Evolutionary conservation across 2,113 vertebrate genomes (phyloP), one percentile per base, ranked within the genome.

Genomic region (Typhlomys cinereus): DNA sequence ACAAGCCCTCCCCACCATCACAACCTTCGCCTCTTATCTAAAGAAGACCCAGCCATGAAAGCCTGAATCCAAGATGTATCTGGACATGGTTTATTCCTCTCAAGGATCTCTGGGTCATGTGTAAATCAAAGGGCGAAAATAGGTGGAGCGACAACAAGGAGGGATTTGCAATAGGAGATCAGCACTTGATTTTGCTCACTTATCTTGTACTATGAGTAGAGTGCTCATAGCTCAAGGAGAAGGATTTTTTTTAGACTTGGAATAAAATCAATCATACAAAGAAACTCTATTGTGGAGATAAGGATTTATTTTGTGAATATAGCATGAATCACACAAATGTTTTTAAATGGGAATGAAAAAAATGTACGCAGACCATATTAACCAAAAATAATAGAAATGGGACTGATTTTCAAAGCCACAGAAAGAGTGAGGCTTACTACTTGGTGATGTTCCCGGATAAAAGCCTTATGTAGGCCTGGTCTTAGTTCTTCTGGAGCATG

Each of bases 301-400:
- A 79, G 34, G 48, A 82, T 94, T 93, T 96, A 89, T 91, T 91
- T 88, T 85, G 57, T 52, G n/a, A 71, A 66, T 29, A 39, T 52
- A 69, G 13, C 29, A 91, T 46, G 85, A 93, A 85, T 70, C 52
- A 85, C 41, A 14, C 7, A 70, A 34, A n/a, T 36, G 46, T n/a
- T 82, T 91, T 54, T 41, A 71, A 54, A 5, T 70, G 29, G 44
- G 90, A 91, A 91, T 14, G 48, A 82, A 62, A 90, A n/a, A 69
- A 29, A 31, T 80, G 31, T 8, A 52, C 13, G 44, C 7, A 59
- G n/a, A 29, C 7, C 54, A 71, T 46, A 14, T 27, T 48, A 34
- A 27, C n/a, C n/a, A 73, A 85, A 87, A 84, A 44, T n/a, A 27
- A 41, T 5, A 87, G 54, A 89, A 73, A 89, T 73, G 39, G 25